A percentile compares a stretch with the other conserved stretches of the same genome.
These are phyloP conservation scores for Pitangus sulphuratus DNA, from an alignment of 2,797 vertebrate species.

Conservation along the genomic window DNA sequence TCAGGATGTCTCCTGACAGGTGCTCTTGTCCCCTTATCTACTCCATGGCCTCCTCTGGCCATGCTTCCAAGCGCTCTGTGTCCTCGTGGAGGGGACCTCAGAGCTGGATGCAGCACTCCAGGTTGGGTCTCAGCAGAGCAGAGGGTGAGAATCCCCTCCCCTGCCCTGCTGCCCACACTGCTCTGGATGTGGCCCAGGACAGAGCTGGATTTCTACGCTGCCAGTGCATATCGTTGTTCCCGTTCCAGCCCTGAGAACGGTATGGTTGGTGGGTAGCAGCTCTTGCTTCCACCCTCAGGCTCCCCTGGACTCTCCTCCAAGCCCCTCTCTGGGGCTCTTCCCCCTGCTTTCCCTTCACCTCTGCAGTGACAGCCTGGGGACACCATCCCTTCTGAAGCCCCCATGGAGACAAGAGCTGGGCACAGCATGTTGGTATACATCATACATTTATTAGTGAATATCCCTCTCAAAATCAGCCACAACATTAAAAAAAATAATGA, in stretches of 20 bases:
- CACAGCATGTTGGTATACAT: slow-evolving; percentile 86
- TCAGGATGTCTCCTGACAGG: too few species aligned
- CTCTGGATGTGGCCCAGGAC: too few species aligned
- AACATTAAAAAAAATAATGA: slow-evolving; percentile 99
- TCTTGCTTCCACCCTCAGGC: background rate
- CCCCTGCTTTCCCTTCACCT: too few species aligned
- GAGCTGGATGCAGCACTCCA: background rate
- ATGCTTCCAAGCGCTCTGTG: background rate
- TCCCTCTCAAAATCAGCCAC: slow-evolving; percentile 99
- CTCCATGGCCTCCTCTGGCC: too few species aligned
- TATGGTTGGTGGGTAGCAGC: rapidly evolving
- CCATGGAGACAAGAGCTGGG: background rate
- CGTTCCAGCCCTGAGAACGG: background rate
- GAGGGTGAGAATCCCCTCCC: background rate
- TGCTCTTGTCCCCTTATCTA: background rate
- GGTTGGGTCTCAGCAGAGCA: background rate
- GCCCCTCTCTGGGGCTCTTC: too few species aligned
- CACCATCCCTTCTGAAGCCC: background rate
- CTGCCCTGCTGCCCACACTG: background rate
- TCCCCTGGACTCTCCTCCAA: background rate
- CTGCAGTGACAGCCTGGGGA: rapidly evolving
- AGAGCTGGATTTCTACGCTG: background rate
- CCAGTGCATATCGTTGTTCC: background rate
- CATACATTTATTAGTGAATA: slow-evolving; percentile 99
- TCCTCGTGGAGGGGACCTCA: too few species aligned